Conservation (phyloP, 1,140 invertebrate genomes). For the Macrobrachium rosenbergii region DNA sequence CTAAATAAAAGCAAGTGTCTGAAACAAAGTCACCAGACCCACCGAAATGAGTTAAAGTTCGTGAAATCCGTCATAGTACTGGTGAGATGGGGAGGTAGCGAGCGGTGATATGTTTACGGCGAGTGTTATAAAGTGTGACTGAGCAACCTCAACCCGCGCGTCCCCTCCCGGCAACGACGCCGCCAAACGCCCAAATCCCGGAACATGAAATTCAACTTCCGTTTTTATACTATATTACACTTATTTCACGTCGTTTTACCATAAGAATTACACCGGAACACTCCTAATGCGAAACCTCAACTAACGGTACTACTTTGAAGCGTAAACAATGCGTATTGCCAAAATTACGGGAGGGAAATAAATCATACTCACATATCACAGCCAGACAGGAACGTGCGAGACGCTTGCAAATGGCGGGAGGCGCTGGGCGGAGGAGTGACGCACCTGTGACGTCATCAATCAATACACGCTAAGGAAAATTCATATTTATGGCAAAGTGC, state of each 20-base stretch:
- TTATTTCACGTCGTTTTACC: conserved; percentile 17
- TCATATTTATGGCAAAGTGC: neutral
- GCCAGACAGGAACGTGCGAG: conserved; percentile 67
- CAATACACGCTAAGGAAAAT: conserved; percentile 52
- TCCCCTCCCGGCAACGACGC: conserved; percentile 59
- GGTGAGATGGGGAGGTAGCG: neutral
- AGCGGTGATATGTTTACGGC: neutral
- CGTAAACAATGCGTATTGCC: conserved; percentile 49
- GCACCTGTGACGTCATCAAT: conserved; percentile 64
- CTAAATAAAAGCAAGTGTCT: neutral
- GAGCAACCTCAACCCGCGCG: conserved; percentile 45
- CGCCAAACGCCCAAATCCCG: conserved; percentile 59
- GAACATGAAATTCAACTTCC: conserved; percentile 52
- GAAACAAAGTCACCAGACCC: neutral
- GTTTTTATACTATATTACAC: conserved; percentile 60
- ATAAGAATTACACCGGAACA: conserved; percentile 42
- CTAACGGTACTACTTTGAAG: conserved; percentile 37
- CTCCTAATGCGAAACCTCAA: conserved; percentile 34
- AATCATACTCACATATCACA: conserved; percentile 67
- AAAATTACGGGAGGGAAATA: conserved; percentile 57
- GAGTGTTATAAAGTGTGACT: conserved; percentile 31
- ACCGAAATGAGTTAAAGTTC: conserved; percentile 4
- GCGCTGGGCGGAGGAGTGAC: conserved; percentile 62
- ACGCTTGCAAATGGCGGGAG: conserved; percentile 66
- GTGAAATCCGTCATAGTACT: neutral